Base-by-base conservation (phyloP, 2,888 invertebrate species). In the Scotopteryx bipunctaria region DNA sequence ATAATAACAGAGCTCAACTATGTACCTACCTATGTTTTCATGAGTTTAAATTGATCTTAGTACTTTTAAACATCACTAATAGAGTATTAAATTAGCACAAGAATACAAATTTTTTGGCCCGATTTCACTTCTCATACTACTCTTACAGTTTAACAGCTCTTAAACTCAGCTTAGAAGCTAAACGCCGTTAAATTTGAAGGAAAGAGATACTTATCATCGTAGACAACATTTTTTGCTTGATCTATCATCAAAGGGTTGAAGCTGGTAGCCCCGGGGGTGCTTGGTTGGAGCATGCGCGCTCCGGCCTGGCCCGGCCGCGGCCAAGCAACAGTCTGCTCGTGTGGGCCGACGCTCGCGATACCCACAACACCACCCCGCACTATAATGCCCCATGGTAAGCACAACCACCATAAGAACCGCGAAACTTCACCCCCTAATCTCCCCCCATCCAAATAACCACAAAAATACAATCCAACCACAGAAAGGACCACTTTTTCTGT, bases 251-350 rank as follows among this genome's bases (percentile, higher is more conserved):
- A 11, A 4, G 1, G 13, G 1, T 3, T 25, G 15, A 9, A 27
- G 53, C 16, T 47, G 53, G 53, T 6, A 47, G 14, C 43, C 21
- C 47, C 16, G 21, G 19, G 47, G 38, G 31, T 47, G 47, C 46
- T 29, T 36, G 29, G 6, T 1, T 9, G 35, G 54, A 31, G 68
- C 54, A 57, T 83, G 87, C 87, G 88, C 86, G 73, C 83, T 82
- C 81, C 80, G 47, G 61, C 71, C 59, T 67, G 69, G 71, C 85
- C 84, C 85, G 82, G 50, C 65, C 72, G 61, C 69, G 69, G 69
- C 82, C 83, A 73, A 85, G 88, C 88, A 89, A 89, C 88, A 89
- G 88, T 89, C 86, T 87, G 87, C 80, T 82, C 83, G 81, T 81
- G 87, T 82, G 82, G 78, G 82, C 85, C 84, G 76, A 59, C 74